Percentiles rank a stretch among this genome's conserved stretches.
Conservation (phyloP, 2,113 vertebrate species). For the Steatornis caripensis region DNA sequence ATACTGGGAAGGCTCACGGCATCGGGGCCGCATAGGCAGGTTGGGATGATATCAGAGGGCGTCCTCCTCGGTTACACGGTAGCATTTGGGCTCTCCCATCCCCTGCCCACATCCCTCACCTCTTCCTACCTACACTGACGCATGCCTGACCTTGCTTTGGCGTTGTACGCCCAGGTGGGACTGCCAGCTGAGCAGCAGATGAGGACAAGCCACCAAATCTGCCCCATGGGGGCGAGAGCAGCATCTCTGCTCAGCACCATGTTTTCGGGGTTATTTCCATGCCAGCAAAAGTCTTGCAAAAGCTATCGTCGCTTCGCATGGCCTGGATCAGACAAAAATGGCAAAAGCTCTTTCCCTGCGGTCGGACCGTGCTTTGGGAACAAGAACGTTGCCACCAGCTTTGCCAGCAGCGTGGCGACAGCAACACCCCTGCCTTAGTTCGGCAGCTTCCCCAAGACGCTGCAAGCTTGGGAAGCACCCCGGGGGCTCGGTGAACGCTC, state of each 20-base stretch:
- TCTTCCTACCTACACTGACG: not conserved
- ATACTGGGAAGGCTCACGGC: accelerated
- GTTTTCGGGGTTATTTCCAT: not conserved
- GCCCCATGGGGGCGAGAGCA: not conserved
- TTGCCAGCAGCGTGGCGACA: not conserved
- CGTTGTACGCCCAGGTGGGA: not conserved
- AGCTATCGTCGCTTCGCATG: not conserved
- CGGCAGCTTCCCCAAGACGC: not conserved
- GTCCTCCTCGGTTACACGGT: not conserved
- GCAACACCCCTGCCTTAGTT: not conserved
- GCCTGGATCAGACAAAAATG: not conserved
- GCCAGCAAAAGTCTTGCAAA: not conserved
- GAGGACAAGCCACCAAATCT: not conserved
- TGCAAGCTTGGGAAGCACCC: not conserved
- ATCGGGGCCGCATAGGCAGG: accelerated
- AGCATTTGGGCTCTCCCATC: not conserved
- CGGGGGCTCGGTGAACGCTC: not conserved
- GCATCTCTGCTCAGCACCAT: accelerated
- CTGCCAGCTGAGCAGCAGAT: not conserved
- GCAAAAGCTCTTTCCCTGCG: not conserved
- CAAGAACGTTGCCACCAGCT: not conserved
- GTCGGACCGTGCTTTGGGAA: not conserved
- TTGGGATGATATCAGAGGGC: no score
- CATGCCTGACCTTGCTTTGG: not conserved
- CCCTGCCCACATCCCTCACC: not conserved